Percentiles rank a stretch among this genome's conserved stretches.
These are phyloP conservation scores for Carollia perspicillata DNA, from an alignment of 2,113 vertebrate genomes.

Conservation along the genomic window DNA sequence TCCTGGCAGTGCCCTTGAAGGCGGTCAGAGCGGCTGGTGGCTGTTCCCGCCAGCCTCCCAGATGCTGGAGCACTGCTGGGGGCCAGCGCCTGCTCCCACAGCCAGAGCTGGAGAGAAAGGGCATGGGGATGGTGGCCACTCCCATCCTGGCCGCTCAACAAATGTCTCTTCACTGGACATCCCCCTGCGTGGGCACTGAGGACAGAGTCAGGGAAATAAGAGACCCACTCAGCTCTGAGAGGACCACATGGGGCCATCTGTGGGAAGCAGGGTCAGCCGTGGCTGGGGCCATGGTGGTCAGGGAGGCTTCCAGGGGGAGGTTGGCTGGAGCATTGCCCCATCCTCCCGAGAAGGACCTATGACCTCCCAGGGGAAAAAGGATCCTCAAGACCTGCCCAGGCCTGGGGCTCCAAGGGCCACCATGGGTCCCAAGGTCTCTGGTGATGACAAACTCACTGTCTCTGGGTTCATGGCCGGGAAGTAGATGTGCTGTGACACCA, in stretches of 20 bases:
- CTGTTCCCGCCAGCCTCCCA: conserved; percentile 64
- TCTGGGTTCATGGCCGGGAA: not conserved
- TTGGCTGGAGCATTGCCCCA: too few relatives aligned
- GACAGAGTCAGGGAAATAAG: not conserved
- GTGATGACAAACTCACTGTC: not conserved
- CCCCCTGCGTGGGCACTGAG: not conserved
- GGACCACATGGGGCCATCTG: fast-evolving
- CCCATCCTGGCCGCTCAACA: not conserved
- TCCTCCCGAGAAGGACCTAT: not conserved
- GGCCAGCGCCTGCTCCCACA: not conserved
- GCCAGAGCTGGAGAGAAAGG: not conserved
- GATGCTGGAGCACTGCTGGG: conserved; percentile 51
- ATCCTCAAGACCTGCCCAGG: not conserved
- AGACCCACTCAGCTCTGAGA: not conserved
- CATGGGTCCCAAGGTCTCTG: not conserved
- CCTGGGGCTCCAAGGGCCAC: not conserved
- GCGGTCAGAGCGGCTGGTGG: conserved; percentile 45
- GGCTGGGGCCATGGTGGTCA: not conserved
- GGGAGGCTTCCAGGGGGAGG: not conserved
- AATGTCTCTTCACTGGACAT: not conserved
- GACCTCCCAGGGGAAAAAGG: not conserved
- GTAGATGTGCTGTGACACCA: fast-evolving
- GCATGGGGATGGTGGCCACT: not conserved
- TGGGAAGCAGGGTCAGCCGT: not conserved
- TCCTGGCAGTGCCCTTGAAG: conserved; percentile 76